A percentile compares a stretch with the other conserved stretches of the same genome.
Conservation (phyloP, 1,140 invertebrate species). For the Brachionus koreanus region DNA sequence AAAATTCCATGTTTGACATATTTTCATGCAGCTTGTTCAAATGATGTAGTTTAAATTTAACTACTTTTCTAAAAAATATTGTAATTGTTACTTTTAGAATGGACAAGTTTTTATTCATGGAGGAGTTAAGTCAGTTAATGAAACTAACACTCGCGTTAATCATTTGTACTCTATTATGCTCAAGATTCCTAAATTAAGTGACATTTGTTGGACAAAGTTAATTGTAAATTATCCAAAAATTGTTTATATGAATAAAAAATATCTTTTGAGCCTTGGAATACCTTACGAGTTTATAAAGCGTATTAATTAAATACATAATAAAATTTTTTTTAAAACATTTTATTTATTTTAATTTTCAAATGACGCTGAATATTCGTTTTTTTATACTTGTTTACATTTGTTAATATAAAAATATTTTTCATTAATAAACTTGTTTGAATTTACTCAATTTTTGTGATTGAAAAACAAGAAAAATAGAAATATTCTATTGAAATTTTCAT, state of each 20-base stretch:
- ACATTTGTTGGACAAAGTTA: constrained; percentile 31
- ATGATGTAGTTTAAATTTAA: background rate
- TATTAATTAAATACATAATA: constrained; percentile 1
- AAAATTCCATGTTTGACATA: constrained; percentile 33
- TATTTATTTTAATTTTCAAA: constrained; percentile 12
- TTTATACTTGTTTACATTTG: background rate
- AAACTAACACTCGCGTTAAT: background rate
- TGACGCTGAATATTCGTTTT: background rate
- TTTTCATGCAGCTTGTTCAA: constrained; percentile 42
- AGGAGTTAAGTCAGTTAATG: constrained; percentile 4
- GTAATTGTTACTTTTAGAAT: background rate
- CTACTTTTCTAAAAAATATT: too few species aligned
- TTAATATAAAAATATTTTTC: background rate
- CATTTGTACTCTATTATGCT: constrained; percentile 19
- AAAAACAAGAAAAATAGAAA: too few species aligned
- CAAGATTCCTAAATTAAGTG: constrained; percentile 18
- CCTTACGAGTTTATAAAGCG: background rate
- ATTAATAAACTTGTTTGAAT: background rate
- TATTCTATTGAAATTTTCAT: too few species aligned
- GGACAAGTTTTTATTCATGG: constrained; percentile 44
- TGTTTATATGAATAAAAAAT: constrained; percentile 15
- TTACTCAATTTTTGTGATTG: background rate
- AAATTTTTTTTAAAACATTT: background rate
- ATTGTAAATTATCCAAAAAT: constrained; percentile 33
- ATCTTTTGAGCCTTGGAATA: constrained; percentile 11